These are phyloP conservation scores for Oscheius sp. DNA, from an alignment of 1,140 invertebrate species.

Conservation along the genomic window DNA sequence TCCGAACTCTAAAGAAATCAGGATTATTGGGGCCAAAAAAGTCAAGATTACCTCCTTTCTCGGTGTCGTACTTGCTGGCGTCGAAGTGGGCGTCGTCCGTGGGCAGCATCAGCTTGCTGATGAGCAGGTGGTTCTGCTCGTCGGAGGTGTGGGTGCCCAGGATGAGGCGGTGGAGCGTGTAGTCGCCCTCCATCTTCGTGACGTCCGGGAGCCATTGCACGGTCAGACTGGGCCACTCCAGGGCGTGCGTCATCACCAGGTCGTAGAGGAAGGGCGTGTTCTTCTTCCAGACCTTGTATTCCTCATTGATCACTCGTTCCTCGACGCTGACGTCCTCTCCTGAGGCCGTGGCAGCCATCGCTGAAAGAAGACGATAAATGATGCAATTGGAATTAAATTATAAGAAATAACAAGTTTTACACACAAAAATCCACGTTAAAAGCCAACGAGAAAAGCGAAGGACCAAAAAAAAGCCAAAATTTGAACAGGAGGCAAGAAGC, in stretches of 20 bases:
- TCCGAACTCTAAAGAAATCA: conserved; percentile 80
- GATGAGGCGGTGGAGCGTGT: conserved; percentile 94
- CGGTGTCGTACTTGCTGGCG: conserved; percentile 82
- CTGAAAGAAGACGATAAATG: too few relatives aligned
- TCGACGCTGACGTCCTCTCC: conserved; percentile 67
- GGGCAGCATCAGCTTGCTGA: conserved; percentile 94
- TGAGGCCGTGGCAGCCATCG: conserved; percentile 10
- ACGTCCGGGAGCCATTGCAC: conserved; percentile 99
- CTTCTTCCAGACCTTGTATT: conserved; percentile 99
- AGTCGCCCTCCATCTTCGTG: conserved; percentile 90
- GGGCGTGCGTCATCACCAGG: conserved; percentile 65
- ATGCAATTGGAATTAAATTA: too few relatives aligned
- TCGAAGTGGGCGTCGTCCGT: conserved; percentile 99
- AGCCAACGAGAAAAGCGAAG: too few relatives aligned
- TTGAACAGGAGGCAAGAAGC: too few relatives aligned
- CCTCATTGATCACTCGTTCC: conserved; percentile 98
- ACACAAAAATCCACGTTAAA: too few relatives aligned
- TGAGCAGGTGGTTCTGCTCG: conserved; percentile 98
- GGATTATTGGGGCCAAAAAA: conserved; percentile 32
- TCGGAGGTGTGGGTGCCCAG: conserved; percentile 99
- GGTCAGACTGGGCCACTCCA: conserved; percentile 87
- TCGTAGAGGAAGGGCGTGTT: conserved; percentile 97
- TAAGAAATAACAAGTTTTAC: too few relatives aligned
- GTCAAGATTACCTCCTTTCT: conserved; percentile 39
- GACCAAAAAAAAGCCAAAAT: too few relatives aligned